phyloP scores from a whole-genome alignment of 2,113 vertebrate species.

The Platichthys stellatus region DNA sequence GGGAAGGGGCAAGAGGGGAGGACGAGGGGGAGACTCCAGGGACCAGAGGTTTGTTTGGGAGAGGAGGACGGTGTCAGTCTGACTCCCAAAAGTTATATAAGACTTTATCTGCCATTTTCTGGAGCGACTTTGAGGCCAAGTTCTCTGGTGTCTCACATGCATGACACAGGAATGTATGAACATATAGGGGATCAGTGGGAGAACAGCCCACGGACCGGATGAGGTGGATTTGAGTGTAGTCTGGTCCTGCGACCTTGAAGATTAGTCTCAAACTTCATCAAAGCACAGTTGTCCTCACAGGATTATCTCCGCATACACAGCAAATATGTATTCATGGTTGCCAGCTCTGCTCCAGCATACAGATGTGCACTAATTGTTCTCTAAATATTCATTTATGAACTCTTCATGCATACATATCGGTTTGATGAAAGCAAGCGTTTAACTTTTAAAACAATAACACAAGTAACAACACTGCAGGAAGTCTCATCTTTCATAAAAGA shows the following conservation, averaged over 20 bases:
- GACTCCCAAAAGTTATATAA: background rate
- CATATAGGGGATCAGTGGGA: background rate
- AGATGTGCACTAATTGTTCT: constrained; percentile 16
- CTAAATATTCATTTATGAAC: background rate
- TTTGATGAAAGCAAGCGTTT: background rate
- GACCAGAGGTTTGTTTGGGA: constrained; percentile 37
- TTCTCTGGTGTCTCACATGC: background rate
- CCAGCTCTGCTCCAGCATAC: constrained; percentile 27
- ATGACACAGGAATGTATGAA: background rate
- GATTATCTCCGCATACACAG: constrained; percentile 16
- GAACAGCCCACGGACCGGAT: constrained; percentile 1
- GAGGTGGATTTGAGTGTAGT: constrained; percentile 5
- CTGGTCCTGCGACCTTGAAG: constrained; percentile 29
- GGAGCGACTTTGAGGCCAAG: background rate
- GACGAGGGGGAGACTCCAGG: background rate
- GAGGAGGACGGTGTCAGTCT: constrained; percentile 12
- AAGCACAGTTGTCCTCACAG: constrained; percentile 23
- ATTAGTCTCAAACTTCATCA: constrained; percentile 31
- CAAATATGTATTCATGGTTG: constrained; percentile 28
- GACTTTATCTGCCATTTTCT: background rate
- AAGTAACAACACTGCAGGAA: background rate
- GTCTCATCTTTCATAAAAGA: background rate
- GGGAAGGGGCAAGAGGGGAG: constrained; percentile 5
- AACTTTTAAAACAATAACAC: background rate
- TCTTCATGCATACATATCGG: background rate